Percentiles rank a stretch among this genome's conserved stretches.
Evolutionary conservation across 37 sponge, comb jelly and placozoan species (phyloP).

Genomic region (Cladorhizidae sp.): DNA sequence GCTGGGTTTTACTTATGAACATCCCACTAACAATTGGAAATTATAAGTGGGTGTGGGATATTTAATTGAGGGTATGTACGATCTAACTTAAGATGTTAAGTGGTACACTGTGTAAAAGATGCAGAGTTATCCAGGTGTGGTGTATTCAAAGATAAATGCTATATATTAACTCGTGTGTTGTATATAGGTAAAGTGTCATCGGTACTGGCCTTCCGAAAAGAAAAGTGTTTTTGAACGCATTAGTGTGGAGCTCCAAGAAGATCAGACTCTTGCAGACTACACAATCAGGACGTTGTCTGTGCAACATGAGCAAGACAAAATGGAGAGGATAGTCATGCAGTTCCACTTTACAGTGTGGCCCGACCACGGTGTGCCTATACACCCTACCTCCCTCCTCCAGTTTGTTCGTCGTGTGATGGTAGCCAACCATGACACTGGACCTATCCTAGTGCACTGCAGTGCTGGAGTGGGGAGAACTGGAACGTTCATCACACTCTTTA

Average conservation of each 20-base stretch:
- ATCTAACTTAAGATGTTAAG: too few relatives aligned
- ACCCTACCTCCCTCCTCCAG: constrained; percentile 81
- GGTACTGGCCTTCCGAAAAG: constrained; percentile 81
- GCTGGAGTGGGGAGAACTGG: constrained; percentile 98
- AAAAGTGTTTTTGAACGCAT: constrained; percentile 47
- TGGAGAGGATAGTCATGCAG: constrained; percentile 80
- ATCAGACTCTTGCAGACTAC: constrained; percentile 73
- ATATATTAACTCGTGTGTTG: too few relatives aligned
- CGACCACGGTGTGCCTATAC: constrained; percentile 90
- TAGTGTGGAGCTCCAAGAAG: constrained; percentile 66
- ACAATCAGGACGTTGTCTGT: constrained; percentile 82
- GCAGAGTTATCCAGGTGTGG: too few relatives aligned
- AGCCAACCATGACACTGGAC: constrained; percentile 67
- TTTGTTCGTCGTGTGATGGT: constrained; percentile 75
- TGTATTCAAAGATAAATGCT: too few relatives aligned
- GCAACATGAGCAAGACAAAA: constrained; percentile 31
- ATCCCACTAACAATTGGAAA: too few relatives aligned
- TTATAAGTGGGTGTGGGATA: too few relatives aligned
- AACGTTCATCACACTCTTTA: constrained; percentile 84
- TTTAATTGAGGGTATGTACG: too few relatives aligned
- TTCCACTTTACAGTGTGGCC: constrained; percentile 95
- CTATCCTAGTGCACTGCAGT: constrained; percentile 97
- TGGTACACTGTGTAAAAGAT: too few relatives aligned
- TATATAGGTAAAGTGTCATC: constrained; percentile 86
- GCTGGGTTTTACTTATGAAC: too few relatives aligned